Evolutionary conservation across 2,797 vertebrate species (phyloP).

Genomic region (Mionectes olivaceus): DNA sequence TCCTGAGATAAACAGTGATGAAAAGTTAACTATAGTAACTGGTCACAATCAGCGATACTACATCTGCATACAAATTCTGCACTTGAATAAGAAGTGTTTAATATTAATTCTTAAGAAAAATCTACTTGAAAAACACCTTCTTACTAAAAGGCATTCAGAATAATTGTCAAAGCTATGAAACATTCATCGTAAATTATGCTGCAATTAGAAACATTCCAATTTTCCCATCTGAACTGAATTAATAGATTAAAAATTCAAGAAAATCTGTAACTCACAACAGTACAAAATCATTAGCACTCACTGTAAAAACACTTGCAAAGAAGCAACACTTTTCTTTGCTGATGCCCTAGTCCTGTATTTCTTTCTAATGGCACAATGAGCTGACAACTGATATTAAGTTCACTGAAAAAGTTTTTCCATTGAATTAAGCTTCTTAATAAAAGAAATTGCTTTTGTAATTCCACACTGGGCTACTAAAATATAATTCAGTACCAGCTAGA

Average conservation of each 20-base stretch:
- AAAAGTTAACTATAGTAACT: neutral
- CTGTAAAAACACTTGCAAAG: neutral
- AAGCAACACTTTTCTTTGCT: neutral
- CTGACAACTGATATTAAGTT: slow-evolving; percentile 30
- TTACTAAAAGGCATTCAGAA: neutral
- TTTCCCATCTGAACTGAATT: neutral
- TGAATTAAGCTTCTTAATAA: slow-evolving; percentile 55
- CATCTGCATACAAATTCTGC: neutral
- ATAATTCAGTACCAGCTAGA: neutral
- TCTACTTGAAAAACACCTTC: neutral
- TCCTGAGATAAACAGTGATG: neutral
- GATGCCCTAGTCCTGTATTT: neutral
- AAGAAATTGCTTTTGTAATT: slow-evolving; percentile 42
- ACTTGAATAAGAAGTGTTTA: neutral
- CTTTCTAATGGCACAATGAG: neutral
- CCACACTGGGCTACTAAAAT: neutral
- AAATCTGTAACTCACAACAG: neutral
- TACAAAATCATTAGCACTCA: neutral
- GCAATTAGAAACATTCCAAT: neutral
- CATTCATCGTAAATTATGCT: neutral
- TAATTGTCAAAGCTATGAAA: neutral
- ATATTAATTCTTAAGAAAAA: neutral
- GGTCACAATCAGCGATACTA: neutral
- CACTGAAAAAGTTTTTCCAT: slow-evolving; percentile 15
- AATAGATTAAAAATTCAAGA: neutral